phyloP scores from a whole-genome alignment of 2,113 vertebrate species.

The Dromiciops gliroides region DNA sequence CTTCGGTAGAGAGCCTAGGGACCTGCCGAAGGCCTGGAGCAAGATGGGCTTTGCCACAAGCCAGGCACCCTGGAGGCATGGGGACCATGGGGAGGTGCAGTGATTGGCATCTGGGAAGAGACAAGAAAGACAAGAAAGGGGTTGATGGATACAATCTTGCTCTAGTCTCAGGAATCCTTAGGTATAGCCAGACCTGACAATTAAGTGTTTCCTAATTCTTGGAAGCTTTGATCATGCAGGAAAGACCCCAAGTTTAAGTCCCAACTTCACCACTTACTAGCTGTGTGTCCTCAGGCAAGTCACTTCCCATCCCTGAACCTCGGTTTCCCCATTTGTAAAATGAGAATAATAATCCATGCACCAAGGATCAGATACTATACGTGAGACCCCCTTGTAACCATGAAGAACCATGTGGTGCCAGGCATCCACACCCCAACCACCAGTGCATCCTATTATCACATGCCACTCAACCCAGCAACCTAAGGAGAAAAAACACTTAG shows the following conservation, averaged over 20 bases:
- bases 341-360: not conserved
- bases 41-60: not conserved
- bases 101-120: not conserved
- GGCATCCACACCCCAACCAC: not conserved
- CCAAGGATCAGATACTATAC: not conserved
- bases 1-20: not conserved
- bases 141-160: not conserved
- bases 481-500: not conserved
- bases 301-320: not conserved
- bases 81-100: not conserved
- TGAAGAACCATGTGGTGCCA: not conserved
- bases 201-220: not conserved
- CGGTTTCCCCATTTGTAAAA: not conserved
- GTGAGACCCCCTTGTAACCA: not conserved
- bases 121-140: not conserved
- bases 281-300: not conserved
- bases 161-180: not conserved
- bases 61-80: not conserved
- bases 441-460: not conserved
- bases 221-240: not conserved
- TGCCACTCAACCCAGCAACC: not conserved
- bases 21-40: not conserved
- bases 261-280: not conserved
- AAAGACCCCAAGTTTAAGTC: not conserved
- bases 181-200: not conserved